phyloP scores from a whole-genome alignment of 1,140 invertebrate species.

The Drosophila biarmipes region DNA sequence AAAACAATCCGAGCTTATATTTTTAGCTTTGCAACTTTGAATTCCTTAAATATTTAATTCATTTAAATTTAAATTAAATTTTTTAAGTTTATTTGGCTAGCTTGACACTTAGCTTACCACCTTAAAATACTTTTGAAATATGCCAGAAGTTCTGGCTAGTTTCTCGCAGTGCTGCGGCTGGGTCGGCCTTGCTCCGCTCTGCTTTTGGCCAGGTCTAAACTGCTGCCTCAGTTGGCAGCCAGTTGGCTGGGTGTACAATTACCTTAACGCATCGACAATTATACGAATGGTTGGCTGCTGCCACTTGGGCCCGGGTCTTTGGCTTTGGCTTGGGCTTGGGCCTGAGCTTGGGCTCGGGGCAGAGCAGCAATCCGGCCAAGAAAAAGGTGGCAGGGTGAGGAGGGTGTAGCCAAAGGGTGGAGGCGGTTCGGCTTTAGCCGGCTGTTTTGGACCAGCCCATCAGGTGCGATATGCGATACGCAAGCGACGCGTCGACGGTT shows the following conservation, averaged over 20 bases:
- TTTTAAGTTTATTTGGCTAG: too few species aligned
- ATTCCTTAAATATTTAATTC: too few species aligned
- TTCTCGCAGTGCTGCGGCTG: constrained; percentile 10
- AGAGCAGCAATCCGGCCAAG: constrained; percentile 6
- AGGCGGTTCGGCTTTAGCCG: constrained; percentile 6
- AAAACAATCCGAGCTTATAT: too few species aligned
- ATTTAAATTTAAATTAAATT: too few species aligned
- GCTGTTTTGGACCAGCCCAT: constrained; percentile 48
- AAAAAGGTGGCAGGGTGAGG: not conserved
- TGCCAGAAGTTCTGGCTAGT: not conserved
- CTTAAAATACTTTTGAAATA: not conserved
- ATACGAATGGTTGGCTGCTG: constrained; percentile 82
- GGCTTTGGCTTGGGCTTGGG: constrained; percentile 8
- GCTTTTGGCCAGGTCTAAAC: constrained; percentile 39
- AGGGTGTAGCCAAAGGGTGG: not conserved
- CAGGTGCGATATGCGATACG: constrained; percentile 84
- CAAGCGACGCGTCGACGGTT: constrained; percentile 53
- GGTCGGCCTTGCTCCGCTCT: constrained; percentile 61
- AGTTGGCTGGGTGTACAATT: constrained; percentile 79
- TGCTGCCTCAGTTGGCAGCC: constrained; percentile 26
- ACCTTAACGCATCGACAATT: constrained; percentile 85
- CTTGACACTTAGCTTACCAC: too few species aligned
- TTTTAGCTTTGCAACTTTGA: too few species aligned
- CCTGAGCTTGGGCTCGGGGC: not conserved
- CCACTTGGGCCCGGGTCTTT: constrained; percentile 15